Evolutionary conservation across 2,113 vertebrate genomes (phyloP).

Genomic region (Gymnobelideus leadbeateri): DNA sequence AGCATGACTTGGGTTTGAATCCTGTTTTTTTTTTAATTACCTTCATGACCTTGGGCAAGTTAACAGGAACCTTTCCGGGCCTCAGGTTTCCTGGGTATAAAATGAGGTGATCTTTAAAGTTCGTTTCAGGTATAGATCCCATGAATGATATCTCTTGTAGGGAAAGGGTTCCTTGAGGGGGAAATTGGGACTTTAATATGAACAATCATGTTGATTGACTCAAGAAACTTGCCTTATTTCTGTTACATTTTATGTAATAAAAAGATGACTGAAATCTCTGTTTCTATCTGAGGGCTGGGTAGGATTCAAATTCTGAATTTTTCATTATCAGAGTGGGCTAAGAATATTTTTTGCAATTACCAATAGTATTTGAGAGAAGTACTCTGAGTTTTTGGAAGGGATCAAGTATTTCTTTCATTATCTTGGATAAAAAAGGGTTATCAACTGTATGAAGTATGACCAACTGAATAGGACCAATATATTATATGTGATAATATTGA

Average conservation of each 20-base stretch:
- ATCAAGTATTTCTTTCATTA: not conserved
- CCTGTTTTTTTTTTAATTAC: not conserved
- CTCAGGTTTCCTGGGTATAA: not conserved
- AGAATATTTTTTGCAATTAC: not conserved
- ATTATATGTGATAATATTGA: not conserved
- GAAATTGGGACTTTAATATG: not conserved
- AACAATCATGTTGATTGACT: not conserved
- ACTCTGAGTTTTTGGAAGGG: not conserved
- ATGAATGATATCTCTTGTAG: not conserved
- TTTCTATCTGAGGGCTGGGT: not conserved
- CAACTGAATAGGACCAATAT: not conserved
- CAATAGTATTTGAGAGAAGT: not conserved
- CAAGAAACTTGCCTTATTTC: not conserved
- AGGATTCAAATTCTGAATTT: not conserved
- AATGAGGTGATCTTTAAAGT: not conserved
- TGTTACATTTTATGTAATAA: not conserved
- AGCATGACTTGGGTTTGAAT: not conserved
- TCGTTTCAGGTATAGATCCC: not conserved
- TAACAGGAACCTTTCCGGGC: not conserved
- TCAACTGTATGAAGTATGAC: not conserved
- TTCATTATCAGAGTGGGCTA: not conserved
- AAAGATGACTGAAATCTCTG: not conserved
- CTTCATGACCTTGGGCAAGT: not conserved
- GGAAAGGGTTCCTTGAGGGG: not conserved
- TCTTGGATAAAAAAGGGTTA: not conserved